Evolutionary conservation across 2,888 invertebrate species (phyloP).

Genomic region (Agrochola litura): DNA sequence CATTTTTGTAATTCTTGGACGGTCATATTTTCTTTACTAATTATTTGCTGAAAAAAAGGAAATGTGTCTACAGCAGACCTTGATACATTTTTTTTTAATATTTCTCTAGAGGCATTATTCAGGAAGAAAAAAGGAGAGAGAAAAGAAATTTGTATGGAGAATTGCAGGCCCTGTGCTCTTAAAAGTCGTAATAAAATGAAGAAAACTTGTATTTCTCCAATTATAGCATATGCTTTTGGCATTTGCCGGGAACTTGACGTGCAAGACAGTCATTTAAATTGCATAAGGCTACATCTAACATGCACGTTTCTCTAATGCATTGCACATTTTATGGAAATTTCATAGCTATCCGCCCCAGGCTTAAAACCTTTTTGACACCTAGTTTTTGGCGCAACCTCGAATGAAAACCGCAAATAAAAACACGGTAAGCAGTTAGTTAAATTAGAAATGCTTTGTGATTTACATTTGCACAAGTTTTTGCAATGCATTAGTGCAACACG

Average conservation of each 20-base stretch:
- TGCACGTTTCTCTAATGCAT: slow-evolving; percentile 31
- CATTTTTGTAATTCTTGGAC: too few relatives aligned
- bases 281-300: slow-evolving; percentile 10
- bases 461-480: slow-evolving; percentile 37
- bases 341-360: background rate
- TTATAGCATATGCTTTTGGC: slow-evolving; percentile 13
- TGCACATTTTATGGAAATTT: slow-evolving; percentile 39
- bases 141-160: too few relatives aligned
- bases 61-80: too few relatives aligned
- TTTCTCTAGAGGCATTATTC: too few relatives aligned
- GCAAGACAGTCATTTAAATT: slow-evolving; percentile 20
- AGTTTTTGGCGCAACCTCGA: slow-evolving; percentile 38
- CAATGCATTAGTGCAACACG: slow-evolving; percentile 36
- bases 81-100: too few relatives aligned
- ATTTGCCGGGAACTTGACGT: slow-evolving; percentile 2
- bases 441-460: slow-evolving; percentile 37
- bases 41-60: too few relatives aligned
- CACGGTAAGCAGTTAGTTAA: slow-evolving; percentile 10
- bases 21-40: too few relatives aligned
- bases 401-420: slow-evolving; percentile 47
- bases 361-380: slow-evolving; percentile 40
- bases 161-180: too few relatives aligned
- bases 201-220: background rate
- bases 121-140: too few relatives aligned
- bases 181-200: background rate